Evolutionary conservation across 92 coral and sea anemone genomes (phyloP).

Genomic region (Porites cylindrica): DNA sequence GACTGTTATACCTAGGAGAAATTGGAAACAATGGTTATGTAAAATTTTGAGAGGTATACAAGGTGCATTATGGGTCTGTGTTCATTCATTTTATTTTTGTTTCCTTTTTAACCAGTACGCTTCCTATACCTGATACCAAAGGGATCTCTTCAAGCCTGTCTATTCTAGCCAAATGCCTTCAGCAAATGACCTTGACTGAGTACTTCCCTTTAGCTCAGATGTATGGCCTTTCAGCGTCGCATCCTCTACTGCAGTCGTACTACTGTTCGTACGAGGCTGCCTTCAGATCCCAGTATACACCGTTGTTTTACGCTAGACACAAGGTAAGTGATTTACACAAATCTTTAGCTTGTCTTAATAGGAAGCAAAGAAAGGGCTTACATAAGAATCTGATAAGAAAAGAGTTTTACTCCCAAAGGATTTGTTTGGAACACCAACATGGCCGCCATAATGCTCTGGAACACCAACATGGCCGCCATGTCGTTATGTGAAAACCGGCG

Average conservation of each 20-base stretch:
- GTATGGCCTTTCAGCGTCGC: conserved; percentile 70
- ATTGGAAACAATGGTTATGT: too few species aligned
- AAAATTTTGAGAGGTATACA: too few species aligned
- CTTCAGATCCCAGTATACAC: conserved; percentile 72
- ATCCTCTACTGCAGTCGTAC: conserved; percentile 88
- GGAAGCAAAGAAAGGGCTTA: too few species aligned
- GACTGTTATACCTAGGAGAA: too few species aligned
- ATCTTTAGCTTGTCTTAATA: too few species aligned
- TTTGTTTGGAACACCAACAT: too few species aligned
- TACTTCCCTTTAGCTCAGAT: conserved; percentile 60
- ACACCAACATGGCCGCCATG: too few species aligned
- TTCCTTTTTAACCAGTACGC: conserved; percentile 33
- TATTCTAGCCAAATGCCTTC: conserved; percentile 79
- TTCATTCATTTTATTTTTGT: background rate
- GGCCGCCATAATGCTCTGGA: too few species aligned
- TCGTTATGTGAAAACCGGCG: too few species aligned
- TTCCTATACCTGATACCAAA: conserved; percentile 91
- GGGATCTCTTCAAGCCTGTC: conserved; percentile 88
- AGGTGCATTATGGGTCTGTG: too few species aligned
- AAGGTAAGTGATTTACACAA: conserved; percentile 53
- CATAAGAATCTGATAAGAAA: too few species aligned
- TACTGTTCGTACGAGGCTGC: conserved; percentile 80
- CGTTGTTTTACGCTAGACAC: conserved; percentile 88
- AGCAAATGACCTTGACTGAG: conserved; percentile 76
- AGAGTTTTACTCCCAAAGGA: too few species aligned